Conservation (phyloP, 2,113 vertebrate species). For the Sphyrna mokarran region DNA sequence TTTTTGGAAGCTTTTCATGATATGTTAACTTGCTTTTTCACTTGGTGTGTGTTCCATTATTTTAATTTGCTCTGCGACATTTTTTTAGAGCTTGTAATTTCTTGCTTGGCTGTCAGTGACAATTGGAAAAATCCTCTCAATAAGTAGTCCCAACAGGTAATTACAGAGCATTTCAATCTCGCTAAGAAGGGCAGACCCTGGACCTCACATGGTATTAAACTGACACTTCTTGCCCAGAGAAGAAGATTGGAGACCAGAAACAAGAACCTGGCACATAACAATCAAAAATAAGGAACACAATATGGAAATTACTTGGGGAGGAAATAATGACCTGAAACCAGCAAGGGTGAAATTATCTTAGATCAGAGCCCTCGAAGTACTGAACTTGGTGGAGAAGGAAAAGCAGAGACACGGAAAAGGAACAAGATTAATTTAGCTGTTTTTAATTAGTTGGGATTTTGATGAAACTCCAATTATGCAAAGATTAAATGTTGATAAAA, state of each 20-base stretch:
- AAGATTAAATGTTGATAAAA: constrained; percentile 33
- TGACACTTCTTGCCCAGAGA: neutral
- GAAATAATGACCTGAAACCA: neutral
- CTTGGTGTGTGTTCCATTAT: neutral
- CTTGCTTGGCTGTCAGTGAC: neutral
- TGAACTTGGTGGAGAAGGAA: neutral
- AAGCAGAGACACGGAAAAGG: neutral
- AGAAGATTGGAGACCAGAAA: neutral
- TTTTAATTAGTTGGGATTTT: constrained; percentile 18
- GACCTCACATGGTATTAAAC: neutral
- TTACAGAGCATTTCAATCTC: neutral
- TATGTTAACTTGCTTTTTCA: neutral
- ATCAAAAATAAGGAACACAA: neutral
- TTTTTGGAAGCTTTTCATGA: neutral
- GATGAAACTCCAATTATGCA: constrained; percentile 31
- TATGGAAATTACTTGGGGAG: neutral
- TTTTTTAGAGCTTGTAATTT: neutral
- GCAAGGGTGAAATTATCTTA: neutral
- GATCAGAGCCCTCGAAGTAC: neutral
- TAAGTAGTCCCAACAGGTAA: neutral
- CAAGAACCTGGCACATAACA: neutral
- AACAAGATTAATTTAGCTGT: constrained; percentile 15
- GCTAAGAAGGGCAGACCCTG: neutral
- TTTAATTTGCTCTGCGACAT: neutral
- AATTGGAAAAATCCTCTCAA: neutral